phyloP scores from a whole-genome alignment of 2,888 invertebrate species.

The Rhagium mordax region DNA sequence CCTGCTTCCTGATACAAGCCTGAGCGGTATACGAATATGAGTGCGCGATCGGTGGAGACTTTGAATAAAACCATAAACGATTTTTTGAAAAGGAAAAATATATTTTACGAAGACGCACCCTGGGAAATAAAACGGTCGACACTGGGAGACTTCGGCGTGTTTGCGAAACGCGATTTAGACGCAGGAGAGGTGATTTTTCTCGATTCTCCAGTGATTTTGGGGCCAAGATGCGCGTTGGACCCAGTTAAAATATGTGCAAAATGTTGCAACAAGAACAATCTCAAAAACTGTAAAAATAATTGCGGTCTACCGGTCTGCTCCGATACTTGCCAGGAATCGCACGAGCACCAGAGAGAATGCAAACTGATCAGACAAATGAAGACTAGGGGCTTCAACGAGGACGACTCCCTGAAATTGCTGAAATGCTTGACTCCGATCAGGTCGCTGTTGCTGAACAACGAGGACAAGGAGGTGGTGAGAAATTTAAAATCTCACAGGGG shows the following conservation, averaged over 20 bases:
- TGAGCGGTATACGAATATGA: constrained; percentile 5
- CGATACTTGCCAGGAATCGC: constrained; percentile 75
- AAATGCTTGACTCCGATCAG: constrained; percentile 70
- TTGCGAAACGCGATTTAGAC: constrained; percentile 78
- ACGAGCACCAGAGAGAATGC: constrained; percentile 78
- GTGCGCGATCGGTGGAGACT: constrained; percentile 36
- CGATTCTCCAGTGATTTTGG: constrained; percentile 80
- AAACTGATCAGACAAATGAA: constrained; percentile 74
- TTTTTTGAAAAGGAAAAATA: constrained; percentile 50
- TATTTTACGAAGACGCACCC: constrained; percentile 61
- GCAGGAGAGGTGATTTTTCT: constrained; percentile 80
- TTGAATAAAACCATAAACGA: constrained; percentile 48
- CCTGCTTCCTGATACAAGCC: too few relatives aligned
- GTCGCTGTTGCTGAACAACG: constrained; percentile 67
- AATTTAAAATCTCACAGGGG: constrained; percentile 73
- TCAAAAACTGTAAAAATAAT: constrained; percentile 72
- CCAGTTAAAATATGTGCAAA: constrained; percentile 75
- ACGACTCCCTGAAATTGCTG: constrained; percentile 57
- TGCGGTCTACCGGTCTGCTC: constrained; percentile 83
- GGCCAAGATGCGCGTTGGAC: constrained; percentile 75
- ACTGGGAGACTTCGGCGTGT: constrained; percentile 80
- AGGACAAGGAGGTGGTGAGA: constrained; percentile 72
- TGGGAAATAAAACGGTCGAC: constrained; percentile 78
- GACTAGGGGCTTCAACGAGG: constrained; percentile 61
- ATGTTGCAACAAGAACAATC: constrained; percentile 73